Evolutionary conservation across 1,140 invertebrate species (phyloP).

Genomic region (Monomorium pharaonis): DNA sequence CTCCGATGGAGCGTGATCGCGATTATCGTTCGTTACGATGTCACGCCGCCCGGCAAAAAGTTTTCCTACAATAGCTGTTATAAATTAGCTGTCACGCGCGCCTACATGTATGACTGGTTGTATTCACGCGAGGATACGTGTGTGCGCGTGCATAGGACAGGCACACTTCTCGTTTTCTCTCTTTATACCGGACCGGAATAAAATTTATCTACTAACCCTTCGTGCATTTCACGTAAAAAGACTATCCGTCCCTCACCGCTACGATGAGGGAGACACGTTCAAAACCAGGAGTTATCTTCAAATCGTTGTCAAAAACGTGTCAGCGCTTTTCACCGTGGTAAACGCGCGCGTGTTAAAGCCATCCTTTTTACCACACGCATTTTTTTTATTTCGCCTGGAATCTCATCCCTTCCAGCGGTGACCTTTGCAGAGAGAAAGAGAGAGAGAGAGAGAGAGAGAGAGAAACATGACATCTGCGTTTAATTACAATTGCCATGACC

Average conservation of each 20-base stretch:
- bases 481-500: conserved; percentile 44
- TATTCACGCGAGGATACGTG: neutral
- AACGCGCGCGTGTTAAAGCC: neutral
- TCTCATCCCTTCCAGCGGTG: conserved; percentile 40
- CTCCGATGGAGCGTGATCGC: neutral
- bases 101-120: neutral
- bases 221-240: conserved; percentile 17
- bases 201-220: conserved; percentile 33
- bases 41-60: conserved; percentile 27
- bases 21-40: conserved; percentile 45
- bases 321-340: conserved; percentile 1
- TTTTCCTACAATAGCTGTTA: conserved; percentile 14
- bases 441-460: too few species aligned
- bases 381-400: conserved; percentile 8
- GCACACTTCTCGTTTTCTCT: neutral
- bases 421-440: conserved; percentile 37
- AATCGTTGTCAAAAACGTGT: conserved; percentile 31
- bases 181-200: neutral
- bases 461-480: conserved; percentile 36
- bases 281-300: conserved; percentile 5
- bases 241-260: neutral
- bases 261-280: neutral
- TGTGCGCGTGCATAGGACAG: neutral
- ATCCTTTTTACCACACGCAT: neutral
- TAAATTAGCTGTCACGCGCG: conserved; percentile 37